A percentile compares a stretch with the other conserved stretches of the same genome.
phyloP scores from a whole-genome alignment of 2,888 invertebrate species.

The Eutolmus rufibarbis region DNA sequence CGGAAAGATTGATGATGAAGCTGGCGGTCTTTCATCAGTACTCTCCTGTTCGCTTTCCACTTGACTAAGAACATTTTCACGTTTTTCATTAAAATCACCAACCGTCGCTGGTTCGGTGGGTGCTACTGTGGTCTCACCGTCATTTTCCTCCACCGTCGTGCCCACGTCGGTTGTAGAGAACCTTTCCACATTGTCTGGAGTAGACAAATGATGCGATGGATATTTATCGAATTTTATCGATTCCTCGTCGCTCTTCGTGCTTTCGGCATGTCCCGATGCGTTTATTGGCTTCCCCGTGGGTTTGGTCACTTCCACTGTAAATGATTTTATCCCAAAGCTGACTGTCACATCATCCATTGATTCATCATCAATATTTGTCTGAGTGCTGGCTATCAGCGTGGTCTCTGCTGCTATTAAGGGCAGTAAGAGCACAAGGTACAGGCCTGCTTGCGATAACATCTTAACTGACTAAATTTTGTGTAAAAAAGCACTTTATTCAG shows the following conservation, averaged over 20 bases:
- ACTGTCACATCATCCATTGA: constrained; percentile 13
- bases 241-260: not conserved
- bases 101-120: not conserved
- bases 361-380: constrained; percentile 17
- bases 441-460: not conserved
- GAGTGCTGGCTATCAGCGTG: not conserved
- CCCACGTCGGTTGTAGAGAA: constrained; percentile 1
- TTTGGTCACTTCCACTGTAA: constrained; percentile 50
- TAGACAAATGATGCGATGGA: constrained; percentile 17
- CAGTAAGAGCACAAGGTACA: not conserved
- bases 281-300: constrained; percentile 46
- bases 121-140: not conserved
- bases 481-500: not conserved
- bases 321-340: constrained; percentile 50
- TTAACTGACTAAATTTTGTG: constrained; percentile 1
- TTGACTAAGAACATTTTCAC: constrained; percentile 48
- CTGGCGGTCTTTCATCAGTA: constrained; percentile 49
- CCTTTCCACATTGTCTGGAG: not conserved
- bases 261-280: not conserved
- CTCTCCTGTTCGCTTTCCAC: constrained; percentile 49
- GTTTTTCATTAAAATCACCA: constrained; percentile 10
- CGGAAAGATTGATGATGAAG: constrained; percentile 40
- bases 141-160: not conserved
- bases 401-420: constrained; percentile 3
- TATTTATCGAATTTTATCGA: not conserved